Conservation (phyloP, 2,797 vertebrate species). For the Novumbra hubbsi region DNA sequence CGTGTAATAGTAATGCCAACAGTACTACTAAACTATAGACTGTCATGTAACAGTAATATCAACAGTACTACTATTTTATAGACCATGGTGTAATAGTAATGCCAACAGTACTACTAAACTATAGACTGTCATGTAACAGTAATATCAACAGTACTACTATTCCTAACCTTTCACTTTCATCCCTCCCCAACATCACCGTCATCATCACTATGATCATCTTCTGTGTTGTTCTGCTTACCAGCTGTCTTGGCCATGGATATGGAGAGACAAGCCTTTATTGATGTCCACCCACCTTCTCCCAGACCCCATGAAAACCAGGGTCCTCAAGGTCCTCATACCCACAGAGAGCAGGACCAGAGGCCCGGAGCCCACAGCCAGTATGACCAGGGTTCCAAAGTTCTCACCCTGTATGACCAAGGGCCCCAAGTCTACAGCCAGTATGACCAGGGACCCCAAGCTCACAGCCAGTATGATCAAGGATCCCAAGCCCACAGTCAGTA, state of each 20-base stretch:
- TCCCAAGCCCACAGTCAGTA: slow-evolving; percentile 20
- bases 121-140: no score
- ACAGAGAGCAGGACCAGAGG: slow-evolving; percentile 5
- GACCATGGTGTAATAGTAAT: no score
- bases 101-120: no score
- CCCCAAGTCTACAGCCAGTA: slow-evolving; percentile 18
- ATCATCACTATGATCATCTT: slow-evolving; percentile 9
- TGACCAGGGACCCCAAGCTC: slow-evolving; percentile 24
- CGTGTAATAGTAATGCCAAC: background rate
- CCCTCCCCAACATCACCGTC: background rate
- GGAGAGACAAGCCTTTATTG: slow-evolving; percentile 57
- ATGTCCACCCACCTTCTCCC: slow-evolving; percentile 57
- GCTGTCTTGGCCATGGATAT: slow-evolving; percentile 67
- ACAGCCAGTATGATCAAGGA: slow-evolving; percentile 15
- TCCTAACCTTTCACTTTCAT: background rate
- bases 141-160: background rate
- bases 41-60: no score
- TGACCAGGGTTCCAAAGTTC: slow-evolving; percentile 22
- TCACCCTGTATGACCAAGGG: slow-evolving; percentile 12
- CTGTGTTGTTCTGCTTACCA: slow-evolving; percentile 44
- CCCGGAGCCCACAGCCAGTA: slow-evolving; percentile 18
- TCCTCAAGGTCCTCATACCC: slow-evolving; percentile 12
- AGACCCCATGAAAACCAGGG: slow-evolving; percentile 27
- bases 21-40: no score
- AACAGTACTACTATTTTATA: no score